Conservation (phyloP, 2,888 invertebrate genomes). For the Notodonta ziczac region DNA sequence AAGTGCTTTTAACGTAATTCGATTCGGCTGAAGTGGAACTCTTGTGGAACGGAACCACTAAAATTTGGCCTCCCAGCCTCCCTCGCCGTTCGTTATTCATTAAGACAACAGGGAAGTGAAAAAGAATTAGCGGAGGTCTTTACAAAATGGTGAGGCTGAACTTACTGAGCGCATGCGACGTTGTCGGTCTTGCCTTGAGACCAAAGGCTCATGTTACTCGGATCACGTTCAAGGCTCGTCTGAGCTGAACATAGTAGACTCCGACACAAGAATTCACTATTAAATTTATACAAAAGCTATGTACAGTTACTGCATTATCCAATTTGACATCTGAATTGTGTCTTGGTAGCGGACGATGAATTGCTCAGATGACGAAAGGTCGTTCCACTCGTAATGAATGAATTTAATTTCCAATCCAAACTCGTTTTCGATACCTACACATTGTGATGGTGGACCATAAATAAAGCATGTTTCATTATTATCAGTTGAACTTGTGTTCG, state of each 20-base stretch:
- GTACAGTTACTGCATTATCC: conserved; percentile 44
- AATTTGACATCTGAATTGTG: conserved; percentile 26
- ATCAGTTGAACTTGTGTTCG: conserved; percentile 61
- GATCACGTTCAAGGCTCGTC: conserved; percentile 82
- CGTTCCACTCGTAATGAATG: conserved; percentile 46
- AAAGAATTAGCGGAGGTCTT: conserved; percentile 59
- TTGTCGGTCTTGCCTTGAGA: conserved; percentile 75
- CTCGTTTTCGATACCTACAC: conserved; percentile 46
- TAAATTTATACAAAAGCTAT: conserved; percentile 47
- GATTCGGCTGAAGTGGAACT: conserved; percentile 75
- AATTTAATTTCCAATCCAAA: conserved; percentile 52
- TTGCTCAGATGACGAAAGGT: conserved; percentile 34
- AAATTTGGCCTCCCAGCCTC: conserved; percentile 55
- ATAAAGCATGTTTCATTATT: conserved; percentile 54
- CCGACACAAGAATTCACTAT: conserved; percentile 58
- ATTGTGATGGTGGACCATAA: conserved; percentile 53
- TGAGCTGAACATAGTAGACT: conserved; percentile 54
- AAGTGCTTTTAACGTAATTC: conserved; percentile 81
- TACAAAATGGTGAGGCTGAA: conserved; percentile 56
- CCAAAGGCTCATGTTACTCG: conserved; percentile 77
- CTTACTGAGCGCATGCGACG: conserved; percentile 63
- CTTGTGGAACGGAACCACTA: conserved; percentile 69
- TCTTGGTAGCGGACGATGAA: conserved; percentile 28
- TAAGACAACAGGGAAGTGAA: conserved; percentile 42
- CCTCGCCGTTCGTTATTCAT: conserved; percentile 44